These are phyloP conservation scores for Myotis vivesi DNA, from an alignment of 2,797 vertebrate genomes.

Conservation along the genomic window DNA sequence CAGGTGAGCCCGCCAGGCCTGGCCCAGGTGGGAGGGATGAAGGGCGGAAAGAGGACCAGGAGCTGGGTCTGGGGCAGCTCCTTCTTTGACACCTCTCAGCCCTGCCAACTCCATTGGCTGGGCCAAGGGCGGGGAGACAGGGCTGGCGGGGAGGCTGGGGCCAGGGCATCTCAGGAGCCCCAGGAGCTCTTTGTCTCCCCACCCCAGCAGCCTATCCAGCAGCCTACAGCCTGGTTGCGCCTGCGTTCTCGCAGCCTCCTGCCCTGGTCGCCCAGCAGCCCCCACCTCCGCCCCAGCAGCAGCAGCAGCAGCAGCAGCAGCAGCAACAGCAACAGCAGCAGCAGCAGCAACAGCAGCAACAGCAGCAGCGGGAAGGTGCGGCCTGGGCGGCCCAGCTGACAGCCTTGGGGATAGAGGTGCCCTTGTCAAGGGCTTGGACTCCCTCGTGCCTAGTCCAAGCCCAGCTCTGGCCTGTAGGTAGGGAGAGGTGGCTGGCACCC, in stretches of 20 bases:
- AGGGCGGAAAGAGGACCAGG: neutral
- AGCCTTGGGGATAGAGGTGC: neutral
- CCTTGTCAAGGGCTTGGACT: neutral
- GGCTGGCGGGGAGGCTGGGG: neutral
- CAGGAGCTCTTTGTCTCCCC: neutral
- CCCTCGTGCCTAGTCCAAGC: neutral
- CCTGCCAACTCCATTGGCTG: neutral
- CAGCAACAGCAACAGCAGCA: slow-evolving; percentile 87
- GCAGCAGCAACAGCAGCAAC: slow-evolving; percentile 92
- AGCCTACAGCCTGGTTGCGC: slow-evolving; percentile 93
- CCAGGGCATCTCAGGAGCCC: neutral
- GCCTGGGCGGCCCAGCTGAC: neutral
- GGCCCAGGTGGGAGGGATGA: neutral
- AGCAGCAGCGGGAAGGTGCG: slow-evolving; percentile 83
- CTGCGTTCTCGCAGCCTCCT: slow-evolving; percentile 92
- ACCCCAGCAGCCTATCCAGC: slow-evolving; percentile 92
- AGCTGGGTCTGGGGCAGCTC: neutral
- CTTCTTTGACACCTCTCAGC: neutral
- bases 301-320: slow-evolving; percentile 92
- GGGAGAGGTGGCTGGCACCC: neutral
- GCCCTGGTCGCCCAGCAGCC: slow-evolving; percentile 92
- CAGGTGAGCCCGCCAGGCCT: slow-evolving; percentile 84
- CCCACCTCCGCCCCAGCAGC: slow-evolving; percentile 91
- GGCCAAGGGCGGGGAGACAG: neutral
- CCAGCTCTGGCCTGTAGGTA: neutral